These are phyloP conservation scores for Plebejus anna DNA, from an alignment of 2,888 invertebrate genomes.

Conservation along the genomic window DNA sequence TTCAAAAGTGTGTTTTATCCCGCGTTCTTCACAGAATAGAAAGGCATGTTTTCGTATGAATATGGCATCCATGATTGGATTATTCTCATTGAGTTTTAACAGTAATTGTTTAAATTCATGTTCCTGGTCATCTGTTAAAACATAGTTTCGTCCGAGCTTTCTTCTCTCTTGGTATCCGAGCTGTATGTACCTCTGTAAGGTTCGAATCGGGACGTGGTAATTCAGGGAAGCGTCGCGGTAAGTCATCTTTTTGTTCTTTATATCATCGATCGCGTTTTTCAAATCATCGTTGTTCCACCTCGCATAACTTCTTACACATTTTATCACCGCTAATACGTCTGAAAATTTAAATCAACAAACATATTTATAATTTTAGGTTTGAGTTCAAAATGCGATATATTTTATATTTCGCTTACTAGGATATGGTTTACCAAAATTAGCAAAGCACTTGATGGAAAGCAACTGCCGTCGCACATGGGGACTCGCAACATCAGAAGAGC, in stretches of 20 bases:
- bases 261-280: neutral
- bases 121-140: neutral
- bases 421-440: too few species aligned
- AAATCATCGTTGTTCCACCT: neutral
- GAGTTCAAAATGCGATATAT: neutral
- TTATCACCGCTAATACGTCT: neutral
- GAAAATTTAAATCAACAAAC: neutral
- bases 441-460: too few species aligned
- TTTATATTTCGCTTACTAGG: neutral
- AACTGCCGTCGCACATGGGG: too few species aligned
- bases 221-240: neutral
- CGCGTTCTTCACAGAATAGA: neutral
- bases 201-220: neutral
- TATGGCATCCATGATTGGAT: neutral
- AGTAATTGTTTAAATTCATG: neutral
- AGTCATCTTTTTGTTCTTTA: neutral
- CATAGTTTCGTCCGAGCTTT: neutral
- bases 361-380: neutral
- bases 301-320: neutral
- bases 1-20: slow-evolving; percentile 10
- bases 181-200: neutral
- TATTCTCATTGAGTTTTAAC: neutral
- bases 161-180: neutral
- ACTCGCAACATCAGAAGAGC: too few species aligned
- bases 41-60: slow-evolving; percentile 3